Conservation (phyloP, 2,113 vertebrate genomes). For the Panthera uncia region DNA sequence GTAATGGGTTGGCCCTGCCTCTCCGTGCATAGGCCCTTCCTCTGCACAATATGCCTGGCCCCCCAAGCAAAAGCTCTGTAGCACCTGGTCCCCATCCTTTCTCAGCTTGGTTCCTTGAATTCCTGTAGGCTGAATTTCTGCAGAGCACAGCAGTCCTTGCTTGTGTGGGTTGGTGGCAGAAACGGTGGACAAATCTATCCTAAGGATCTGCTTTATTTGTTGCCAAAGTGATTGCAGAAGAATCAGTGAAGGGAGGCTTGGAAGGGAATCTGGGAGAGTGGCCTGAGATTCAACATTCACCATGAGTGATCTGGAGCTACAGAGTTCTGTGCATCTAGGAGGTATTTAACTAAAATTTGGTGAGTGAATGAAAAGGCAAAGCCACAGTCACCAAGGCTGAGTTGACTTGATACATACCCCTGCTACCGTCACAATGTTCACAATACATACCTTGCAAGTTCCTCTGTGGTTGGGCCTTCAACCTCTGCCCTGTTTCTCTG, state of each 20-base stretch:
- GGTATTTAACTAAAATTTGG: not conserved
- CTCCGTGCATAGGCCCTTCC: too few relatives aligned
- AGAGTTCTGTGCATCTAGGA: not conserved
- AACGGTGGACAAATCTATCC: not conserved
- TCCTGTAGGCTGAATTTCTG: not conserved
- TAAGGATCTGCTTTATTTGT: not conserved
- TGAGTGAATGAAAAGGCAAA: not conserved
- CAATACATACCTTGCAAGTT: accelerated
- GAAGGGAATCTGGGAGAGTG: not conserved
- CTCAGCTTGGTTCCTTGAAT: not conserved
- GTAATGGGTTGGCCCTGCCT: accelerated
- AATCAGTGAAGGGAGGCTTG: not conserved
- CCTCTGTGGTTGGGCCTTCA: not conserved
- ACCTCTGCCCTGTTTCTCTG: not conserved
- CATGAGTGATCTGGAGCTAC: not conserved
- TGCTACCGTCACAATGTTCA: not conserved
- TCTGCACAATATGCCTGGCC: not conserved
- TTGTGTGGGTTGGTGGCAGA: too few relatives aligned
- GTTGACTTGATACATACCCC: not conserved
- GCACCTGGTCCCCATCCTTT: not conserved
- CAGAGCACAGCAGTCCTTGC: not conserved
- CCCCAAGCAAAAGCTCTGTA: not conserved
- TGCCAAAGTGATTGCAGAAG: not conserved
- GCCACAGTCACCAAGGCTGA: not conserved
- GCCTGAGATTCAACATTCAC: not conserved